Evolutionary conservation across 1,140 invertebrate genomes (phyloP).

Genomic region (Myzus persicae): DNA sequence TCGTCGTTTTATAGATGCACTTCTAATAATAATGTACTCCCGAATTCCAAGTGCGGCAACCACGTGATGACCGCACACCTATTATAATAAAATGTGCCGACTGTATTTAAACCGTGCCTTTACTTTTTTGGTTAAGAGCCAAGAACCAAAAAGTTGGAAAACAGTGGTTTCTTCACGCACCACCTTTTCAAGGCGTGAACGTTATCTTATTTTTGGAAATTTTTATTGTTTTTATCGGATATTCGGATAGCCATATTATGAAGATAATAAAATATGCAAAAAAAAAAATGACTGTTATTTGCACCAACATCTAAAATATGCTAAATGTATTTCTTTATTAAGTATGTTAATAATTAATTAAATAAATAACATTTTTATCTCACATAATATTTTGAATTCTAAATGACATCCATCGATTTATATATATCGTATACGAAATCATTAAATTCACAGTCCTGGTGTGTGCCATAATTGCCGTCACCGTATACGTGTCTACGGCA

Average conservation of each 20-base stretch:
- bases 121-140: background rate
- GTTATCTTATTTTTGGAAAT: background rate
- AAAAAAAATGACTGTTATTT: background rate
- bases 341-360: background rate
- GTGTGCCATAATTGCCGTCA: background rate
- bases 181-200: background rate
- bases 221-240: background rate
- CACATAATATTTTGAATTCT: background rate
- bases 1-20: background rate
- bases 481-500: background rate
- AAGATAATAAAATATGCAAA: background rate
- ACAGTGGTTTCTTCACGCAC: background rate
- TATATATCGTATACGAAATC: background rate
- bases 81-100: background rate
- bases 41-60: conserved; percentile 19
- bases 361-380: background rate
- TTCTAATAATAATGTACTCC: conserved; percentile 31
- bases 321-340: background rate
- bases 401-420: background rate
- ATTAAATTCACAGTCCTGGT: background rate
- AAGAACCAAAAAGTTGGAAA: background rate
- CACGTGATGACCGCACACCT: background rate
- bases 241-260: too few species aligned
- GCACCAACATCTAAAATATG: background rate
- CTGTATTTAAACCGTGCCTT: background rate